Evolutionary conservation across 2,113 vertebrate genomes (phyloP).

Genomic region (Anser cygnoides): DNA sequence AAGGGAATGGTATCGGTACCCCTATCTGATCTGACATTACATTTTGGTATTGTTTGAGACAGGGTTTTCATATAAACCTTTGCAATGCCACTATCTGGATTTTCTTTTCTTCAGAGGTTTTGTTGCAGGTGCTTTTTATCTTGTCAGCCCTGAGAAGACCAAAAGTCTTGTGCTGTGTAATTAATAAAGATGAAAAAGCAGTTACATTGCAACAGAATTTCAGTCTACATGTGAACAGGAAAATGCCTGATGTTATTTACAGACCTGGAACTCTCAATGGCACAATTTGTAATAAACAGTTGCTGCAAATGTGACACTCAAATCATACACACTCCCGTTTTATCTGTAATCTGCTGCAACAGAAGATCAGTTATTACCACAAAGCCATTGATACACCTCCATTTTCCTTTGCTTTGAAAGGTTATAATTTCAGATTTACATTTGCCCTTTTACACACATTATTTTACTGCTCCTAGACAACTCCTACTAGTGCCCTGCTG

Average conservation of each 20-base stretch:
- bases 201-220: neutral
- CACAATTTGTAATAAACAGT: neutral
- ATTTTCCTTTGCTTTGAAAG: neutral
- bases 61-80: neutral
- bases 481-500: neutral
- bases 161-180: neutral
- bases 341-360: neutral
- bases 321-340: neutral
- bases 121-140: neutral
- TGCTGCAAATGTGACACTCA: neutral
- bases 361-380: neutral
- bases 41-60: neutral
- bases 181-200: conserved; percentile 10
- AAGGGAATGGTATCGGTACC: neutral
- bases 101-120: neutral
- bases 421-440: neutral
- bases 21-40: neutral
- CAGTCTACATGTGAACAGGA: neutral
- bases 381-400: neutral
- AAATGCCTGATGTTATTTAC: neutral
- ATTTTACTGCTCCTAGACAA: neutral
- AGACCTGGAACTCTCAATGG: neutral
- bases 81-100: neutral
- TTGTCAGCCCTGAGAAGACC: neutral
- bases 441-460: rapidly evolving